Evolutionary conservation across 2,888 invertebrate species (phyloP), one percentile per base, ranked within the genome.

Genomic region (Lasioglossum malachurum): DNA sequence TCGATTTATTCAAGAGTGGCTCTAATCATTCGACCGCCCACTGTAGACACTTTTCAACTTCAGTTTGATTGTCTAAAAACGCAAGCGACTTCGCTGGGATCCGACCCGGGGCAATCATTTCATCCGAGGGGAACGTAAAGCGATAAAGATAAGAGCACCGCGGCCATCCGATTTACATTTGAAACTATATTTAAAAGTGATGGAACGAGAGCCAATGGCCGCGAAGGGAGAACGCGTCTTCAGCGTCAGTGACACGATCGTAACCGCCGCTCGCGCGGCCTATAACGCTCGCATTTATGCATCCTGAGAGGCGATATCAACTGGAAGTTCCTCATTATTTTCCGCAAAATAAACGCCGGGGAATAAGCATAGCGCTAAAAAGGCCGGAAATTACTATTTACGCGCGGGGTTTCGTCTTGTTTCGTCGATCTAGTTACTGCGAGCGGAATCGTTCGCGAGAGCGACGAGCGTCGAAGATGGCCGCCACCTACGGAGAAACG

Each of bases 181-280:
- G 83, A 80, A 82, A 88, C 84, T 86, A 87, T 90, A 90, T 90
- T 86, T 86, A 85, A 88, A 87, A 83, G 75, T 78, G 78, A 90
- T 87, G 84, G 87, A 88, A 83, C 80, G 75, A 38, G 81, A 80
- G 80, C 84, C 83, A 83, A 86, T 88, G 80, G 74, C 77, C 80
- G 76, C 69, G 72, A 72, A 71, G 80, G 80, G 8, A 80, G 60
- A 81, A 82, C 73, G 60, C 82, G 69, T 87, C 82, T 85, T 80
- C 83, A 77, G 64, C 19, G 69, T 73, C 71, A 69, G 75, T 49
- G 67, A 77, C 69, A 38, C 53, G 27, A 5, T 77, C 73, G 79
- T 53, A 75, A 78, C 69, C 19, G 35, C 69, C 71, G 81, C 71
- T 31, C 31, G 44, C 76, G 73, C 53, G 73, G 53, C 23, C 31